These are phyloP conservation scores for Cyclophora punctaria DNA, from an alignment of 2,888 invertebrate species.

Conservation along the genomic window DNA sequence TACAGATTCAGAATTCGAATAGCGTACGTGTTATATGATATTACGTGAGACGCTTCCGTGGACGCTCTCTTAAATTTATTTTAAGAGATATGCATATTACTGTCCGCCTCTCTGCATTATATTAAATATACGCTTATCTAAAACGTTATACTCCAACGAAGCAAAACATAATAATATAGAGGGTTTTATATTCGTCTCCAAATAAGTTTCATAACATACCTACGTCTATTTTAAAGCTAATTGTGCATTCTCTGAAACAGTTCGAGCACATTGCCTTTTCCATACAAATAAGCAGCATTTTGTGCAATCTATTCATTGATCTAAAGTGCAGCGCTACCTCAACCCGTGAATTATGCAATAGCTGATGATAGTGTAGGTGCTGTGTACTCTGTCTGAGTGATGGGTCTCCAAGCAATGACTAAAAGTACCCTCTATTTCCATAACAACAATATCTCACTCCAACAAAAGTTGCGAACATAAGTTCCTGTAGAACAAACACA, in stretches of 20 bases:
- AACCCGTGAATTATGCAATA: constrained; percentile 40
- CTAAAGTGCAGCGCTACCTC: constrained; percentile 56
- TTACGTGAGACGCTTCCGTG: constrained; percentile 1
- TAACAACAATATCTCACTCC: constrained; percentile 5
- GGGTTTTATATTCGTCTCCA: too few relatives aligned
- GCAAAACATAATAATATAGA: too few relatives aligned
- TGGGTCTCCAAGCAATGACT: constrained; percentile 55
- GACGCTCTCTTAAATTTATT: constrained; percentile 1
- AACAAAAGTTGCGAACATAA: constrained; percentile 2
- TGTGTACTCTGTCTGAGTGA: constrained; percentile 59
- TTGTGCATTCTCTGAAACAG: too few relatives aligned
- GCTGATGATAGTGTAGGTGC: constrained; percentile 67
- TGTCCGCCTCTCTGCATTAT: neutral
- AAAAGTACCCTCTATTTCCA: constrained; percentile 36
- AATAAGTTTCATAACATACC: too few relatives aligned
- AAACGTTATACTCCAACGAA: too few relatives aligned
- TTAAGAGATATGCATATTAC: neutral
- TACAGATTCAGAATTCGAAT: constrained; percentile 15
- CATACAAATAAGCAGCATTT: constrained; percentile 26
- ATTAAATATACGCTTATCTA: too few relatives aligned
- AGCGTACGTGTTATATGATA: constrained; percentile 3
- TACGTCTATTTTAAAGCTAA: too few relatives aligned
- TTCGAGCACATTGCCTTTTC: too few relatives aligned
- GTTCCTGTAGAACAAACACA: constrained; percentile 2
- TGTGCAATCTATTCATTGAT: constrained; percentile 49